Evolutionary conservation across 2,113 vertebrate genomes (phyloP).

Genomic region (Oenanthe oenanthe): DNA sequence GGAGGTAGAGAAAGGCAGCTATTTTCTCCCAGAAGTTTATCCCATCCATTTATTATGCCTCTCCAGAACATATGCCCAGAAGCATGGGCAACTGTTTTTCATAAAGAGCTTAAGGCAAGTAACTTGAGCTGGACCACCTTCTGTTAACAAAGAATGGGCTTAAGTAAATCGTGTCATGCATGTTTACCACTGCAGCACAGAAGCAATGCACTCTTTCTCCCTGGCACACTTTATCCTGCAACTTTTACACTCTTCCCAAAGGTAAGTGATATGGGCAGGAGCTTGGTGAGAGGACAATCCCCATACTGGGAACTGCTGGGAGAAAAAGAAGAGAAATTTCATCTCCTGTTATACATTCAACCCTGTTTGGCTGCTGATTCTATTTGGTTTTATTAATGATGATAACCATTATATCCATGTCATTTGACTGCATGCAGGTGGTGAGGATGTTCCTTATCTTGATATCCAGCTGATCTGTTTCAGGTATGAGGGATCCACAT

Average conservation of each 20-base stretch:
- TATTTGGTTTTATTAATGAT: not conserved
- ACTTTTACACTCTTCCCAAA: not conserved
- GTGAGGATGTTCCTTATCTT: not conserved
- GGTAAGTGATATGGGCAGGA: not conserved
- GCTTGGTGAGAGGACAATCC: not conserved
- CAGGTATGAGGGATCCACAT: not conserved
- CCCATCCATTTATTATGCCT: not conserved
- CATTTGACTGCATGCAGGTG: not conserved
- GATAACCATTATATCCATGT: not conserved
- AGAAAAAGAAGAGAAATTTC: not conserved
- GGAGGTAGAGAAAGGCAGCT: not conserved
- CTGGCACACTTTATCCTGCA: not conserved
- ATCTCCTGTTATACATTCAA: not conserved
- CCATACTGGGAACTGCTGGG: rapidly evolving
- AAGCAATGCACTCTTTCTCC: not conserved
- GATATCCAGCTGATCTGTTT: not conserved
- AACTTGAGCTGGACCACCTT: not conserved
- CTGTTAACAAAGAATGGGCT: not conserved
- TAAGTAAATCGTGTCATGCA: not conserved
- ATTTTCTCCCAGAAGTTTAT: not conserved
- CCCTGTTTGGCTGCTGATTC: not conserved
- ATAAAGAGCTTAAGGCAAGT: not conserved
- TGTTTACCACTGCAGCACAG: not conserved
- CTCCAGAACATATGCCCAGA: not conserved
- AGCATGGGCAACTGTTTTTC: not conserved